Percentiles rank a stretch among this genome's conserved stretches.
phyloP scores from a whole-genome alignment of 2,888 invertebrate species.

The Encarsia formosa region DNA sequence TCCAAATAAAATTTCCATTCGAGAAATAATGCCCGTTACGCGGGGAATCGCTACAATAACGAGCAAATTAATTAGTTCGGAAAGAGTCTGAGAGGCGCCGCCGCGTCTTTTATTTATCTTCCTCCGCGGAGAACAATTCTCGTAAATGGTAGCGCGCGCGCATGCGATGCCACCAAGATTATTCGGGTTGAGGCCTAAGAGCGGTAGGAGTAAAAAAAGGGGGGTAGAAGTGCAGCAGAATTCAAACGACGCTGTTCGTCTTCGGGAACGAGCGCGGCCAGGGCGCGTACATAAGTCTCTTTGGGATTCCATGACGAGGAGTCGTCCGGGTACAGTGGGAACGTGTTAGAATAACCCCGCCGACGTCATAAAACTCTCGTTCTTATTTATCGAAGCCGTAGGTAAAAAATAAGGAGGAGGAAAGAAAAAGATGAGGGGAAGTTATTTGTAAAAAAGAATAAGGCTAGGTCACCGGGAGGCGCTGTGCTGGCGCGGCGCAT shows the following conservation, averaged over 20 bases:
- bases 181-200: background rate
- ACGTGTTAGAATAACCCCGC: constrained; percentile 15
- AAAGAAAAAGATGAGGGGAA: constrained; percentile 4
- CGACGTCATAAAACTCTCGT: too few species aligned
- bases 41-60: constrained; percentile 20
- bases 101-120: constrained; percentile 1
- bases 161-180: constrained; percentile 1
- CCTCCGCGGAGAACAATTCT: constrained; percentile 10
- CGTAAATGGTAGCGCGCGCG: constrained; percentile 17
- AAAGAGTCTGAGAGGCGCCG: constrained; percentile 15
- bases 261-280: constrained; percentile 19
- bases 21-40: too few species aligned
- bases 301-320: constrained; percentile 20
- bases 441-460: constrained; percentile 16
- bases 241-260: constrained; percentile 26
- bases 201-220: constrained; percentile 1
- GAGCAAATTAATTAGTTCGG: constrained; percentile 18
- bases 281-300: background rate
- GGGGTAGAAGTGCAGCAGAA: background rate
- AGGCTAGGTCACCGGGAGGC: constrained; percentile 1
- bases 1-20: too few species aligned
- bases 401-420: too few species aligned
- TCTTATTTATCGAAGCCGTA: too few species aligned
- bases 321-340: constrained; percentile 22
- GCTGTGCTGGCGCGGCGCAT: constrained; percentile 3